Conservation (phyloP, 1,140 invertebrate species). For the Trachymyrmex cornetzi region DNA sequence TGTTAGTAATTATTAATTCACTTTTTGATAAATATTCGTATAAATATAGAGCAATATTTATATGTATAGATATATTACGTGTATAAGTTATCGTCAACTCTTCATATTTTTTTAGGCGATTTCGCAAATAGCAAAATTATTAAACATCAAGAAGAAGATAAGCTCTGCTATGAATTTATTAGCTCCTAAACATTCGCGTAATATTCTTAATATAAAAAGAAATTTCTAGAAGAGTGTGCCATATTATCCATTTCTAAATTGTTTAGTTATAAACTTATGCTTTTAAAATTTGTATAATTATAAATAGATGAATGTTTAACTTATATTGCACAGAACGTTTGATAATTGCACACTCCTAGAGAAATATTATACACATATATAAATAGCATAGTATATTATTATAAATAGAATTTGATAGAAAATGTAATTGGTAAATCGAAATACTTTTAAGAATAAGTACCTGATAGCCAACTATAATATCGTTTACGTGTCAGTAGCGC, state of each 20-base stretch:
- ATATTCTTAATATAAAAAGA: slow-evolving; percentile 15
- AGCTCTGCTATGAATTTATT: slow-evolving; percentile 21
- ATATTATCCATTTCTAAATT: slow-evolving; percentile 8
- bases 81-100: neutral
- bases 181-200: slow-evolving; percentile 25
- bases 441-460: slow-evolving; percentile 41
- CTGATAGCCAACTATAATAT: slow-evolving; percentile 29
- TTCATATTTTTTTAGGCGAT: neutral
- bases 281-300: neutral
- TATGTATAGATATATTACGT: neutral
- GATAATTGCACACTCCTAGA: slow-evolving; percentile 55
- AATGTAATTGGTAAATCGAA: slow-evolving; percentile 30
- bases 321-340: neutral
- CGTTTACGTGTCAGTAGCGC: slow-evolving; percentile 20
- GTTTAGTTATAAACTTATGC: neutral
- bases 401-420: slow-evolving; percentile 27
- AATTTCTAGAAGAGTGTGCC: slow-evolving; percentile 42
- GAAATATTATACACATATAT: slow-evolving; percentile 29
- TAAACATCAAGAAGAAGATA: neutral
- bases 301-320: neutral
- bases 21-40: slow-evolving; percentile 32
- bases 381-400: slow-evolving; percentile 26
- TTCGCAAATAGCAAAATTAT: slow-evolving; percentile 19
- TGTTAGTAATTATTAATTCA: slow-evolving; percentile 26
- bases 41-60: slow-evolving; percentile 16